phyloP scores from a whole-genome alignment of 2,113 vertebrate species.

The Tympanuchus pallidicinctus region DNA sequence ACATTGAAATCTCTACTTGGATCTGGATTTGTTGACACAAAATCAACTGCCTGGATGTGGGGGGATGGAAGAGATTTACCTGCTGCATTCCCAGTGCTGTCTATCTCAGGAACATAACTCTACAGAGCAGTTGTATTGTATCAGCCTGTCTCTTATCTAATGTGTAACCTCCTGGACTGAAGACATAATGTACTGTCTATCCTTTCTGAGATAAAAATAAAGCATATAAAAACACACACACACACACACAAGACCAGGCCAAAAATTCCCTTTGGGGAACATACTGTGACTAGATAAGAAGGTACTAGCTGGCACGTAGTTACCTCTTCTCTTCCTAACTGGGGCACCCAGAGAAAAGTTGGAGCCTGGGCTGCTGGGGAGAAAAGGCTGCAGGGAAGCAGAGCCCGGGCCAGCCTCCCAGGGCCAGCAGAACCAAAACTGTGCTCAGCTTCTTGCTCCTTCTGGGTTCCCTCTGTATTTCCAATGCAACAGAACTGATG shows the following conservation, averaged over 20 bases:
- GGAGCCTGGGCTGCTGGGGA: neutral
- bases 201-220: conserved; percentile 72
- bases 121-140: conserved; percentile 30
- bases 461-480: neutral
- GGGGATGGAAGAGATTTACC: conserved; percentile 57
- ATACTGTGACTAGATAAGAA: conserved; percentile 76
- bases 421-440: neutral
- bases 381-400: neutral
- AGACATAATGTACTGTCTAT: conserved; percentile 75
- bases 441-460: neutral
- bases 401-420: neutral
- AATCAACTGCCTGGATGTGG: conserved; percentile 18
- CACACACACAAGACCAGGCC: conserved; percentile 54
- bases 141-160: conserved; percentile 68
- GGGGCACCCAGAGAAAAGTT: conserved; percentile 4
- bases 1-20: conserved; percentile 59
- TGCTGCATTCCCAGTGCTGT: conserved; percentile 25
- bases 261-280: conserved; percentile 72
- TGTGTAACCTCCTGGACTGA: conserved; percentile 65
- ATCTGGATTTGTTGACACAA: conserved; percentile 71
- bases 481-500: neutral
- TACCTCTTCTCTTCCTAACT: conserved; percentile 56
- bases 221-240: conserved; percentile 66
- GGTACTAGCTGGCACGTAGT: conserved; percentile 66
- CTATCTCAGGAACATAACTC: conserved; percentile 38